A percentile compares a stretch with the other conserved stretches of the same genome.
Conservation (phyloP, 2,888 invertebrate genomes). For the Litoditis marina region DNA sequence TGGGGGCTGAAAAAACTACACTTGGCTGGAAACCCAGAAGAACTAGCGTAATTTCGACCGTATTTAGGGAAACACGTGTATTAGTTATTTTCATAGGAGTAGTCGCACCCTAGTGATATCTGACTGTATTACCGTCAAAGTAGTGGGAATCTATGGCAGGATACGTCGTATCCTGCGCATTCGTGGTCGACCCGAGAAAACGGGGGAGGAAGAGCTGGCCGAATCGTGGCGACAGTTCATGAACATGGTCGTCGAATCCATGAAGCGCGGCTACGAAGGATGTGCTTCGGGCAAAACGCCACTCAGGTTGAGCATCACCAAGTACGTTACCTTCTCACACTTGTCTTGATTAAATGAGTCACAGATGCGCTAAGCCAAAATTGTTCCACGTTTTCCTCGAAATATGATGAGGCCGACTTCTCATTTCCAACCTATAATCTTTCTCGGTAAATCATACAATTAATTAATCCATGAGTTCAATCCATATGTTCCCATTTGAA, state of each 20-base stretch:
- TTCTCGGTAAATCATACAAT: too few species aligned
- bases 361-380: too few species aligned
- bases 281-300: slow-evolving; percentile 46
- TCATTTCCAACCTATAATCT: too few species aligned
- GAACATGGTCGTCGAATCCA: slow-evolving; percentile 41
- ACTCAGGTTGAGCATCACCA: slow-evolving; percentile 41
- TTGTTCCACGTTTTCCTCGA: too few species aligned
- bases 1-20: background rate
- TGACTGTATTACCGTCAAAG: background rate
- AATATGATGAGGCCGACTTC: too few species aligned
- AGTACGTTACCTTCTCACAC: slow-evolving; percentile 18
- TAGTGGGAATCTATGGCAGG: too few species aligned
- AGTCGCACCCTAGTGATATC: too few species aligned
- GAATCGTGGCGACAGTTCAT: slow-evolving; percentile 46
- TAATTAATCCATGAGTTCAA: too few species aligned
- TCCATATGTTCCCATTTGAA: too few species aligned
- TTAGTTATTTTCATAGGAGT: too few species aligned
- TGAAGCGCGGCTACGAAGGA: slow-evolving; percentile 46
- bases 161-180: slow-evolving; percentile 39
- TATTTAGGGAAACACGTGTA: too few species aligned
- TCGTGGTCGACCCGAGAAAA: slow-evolving; percentile 30
- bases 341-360: background rate
- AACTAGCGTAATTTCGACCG: too few species aligned
- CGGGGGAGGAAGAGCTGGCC: slow-evolving; percentile 42
- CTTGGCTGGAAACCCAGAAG: background rate